These are phyloP conservation scores for Anthopleura xanthogrammica DNA, from an alignment of 92 coral and sea anemone species.

Conservation along the genomic window DNA sequence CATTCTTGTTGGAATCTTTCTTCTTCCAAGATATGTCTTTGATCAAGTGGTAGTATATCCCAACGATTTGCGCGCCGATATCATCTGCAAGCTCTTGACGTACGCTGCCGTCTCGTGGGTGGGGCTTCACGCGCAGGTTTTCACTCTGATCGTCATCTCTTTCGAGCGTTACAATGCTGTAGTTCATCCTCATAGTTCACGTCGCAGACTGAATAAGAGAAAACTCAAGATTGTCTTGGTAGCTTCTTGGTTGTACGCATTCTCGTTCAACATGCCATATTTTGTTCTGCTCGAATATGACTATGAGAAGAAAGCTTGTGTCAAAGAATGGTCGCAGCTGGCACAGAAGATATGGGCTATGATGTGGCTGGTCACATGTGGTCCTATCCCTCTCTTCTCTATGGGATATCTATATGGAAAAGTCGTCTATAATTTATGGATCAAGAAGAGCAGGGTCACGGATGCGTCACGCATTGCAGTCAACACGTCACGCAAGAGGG, in stretches of 20 bases:
- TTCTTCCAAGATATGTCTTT: constrained; percentile 40
- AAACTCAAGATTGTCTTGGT: constrained; percentile 40
- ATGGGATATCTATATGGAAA: constrained; percentile 54
- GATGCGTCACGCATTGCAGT: constrained; percentile 48
- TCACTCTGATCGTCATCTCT: constrained; percentile 51
- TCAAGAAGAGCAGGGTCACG: constrained; percentile 31
- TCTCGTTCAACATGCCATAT: constrained; percentile 44
- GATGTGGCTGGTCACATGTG: constrained; percentile 56
- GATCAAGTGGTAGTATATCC: constrained; percentile 28
- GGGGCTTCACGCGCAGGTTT: constrained; percentile 52
- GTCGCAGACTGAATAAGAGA: constrained; percentile 46
- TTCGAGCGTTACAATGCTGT: constrained; percentile 58
- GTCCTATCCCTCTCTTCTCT: constrained; percentile 53
- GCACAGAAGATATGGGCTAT: constrained; percentile 44
- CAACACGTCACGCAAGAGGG: constrained; percentile 49
- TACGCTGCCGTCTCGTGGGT: constrained; percentile 42
- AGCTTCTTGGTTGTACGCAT: constrained; percentile 45
- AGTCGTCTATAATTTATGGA: constrained; percentile 56
- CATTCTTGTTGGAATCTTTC: constrained; percentile 41
- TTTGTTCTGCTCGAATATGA: constrained; percentile 31
- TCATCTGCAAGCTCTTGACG: constrained; percentile 45
- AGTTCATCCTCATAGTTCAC: constrained; percentile 46
- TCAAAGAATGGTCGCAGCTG: constrained; percentile 50
- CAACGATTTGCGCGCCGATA: constrained; percentile 24
- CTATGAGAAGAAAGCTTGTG: constrained; percentile 26